Evolutionary conservation across 1,140 invertebrate species (phyloP), one percentile per base, ranked within the genome.

Genomic region (Drosophila jambulina): DNA sequence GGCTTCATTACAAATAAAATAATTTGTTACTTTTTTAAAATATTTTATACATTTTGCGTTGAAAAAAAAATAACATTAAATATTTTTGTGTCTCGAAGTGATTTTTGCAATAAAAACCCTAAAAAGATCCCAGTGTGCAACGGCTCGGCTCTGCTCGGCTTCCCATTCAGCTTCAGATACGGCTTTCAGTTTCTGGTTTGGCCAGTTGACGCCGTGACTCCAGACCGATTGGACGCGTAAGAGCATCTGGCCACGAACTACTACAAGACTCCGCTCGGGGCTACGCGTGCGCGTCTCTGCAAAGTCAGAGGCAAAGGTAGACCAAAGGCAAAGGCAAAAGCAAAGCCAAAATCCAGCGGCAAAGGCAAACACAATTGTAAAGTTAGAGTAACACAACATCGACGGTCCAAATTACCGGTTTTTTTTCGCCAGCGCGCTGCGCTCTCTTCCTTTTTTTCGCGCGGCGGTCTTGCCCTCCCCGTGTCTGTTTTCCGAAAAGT

Each of bases 351-450:
- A 76, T 3, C 7, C 59, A 76, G 54, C 48, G 21, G 53, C 42
- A 72, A 72, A 74, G 13, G 36, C 64, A 81, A 81, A 42, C 13
- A 54, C 48, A 80, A 59, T 42, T 34, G 38, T 59, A 68, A 38
- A 49, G 45, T 60, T 56, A 60, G 43, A 70, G 46, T 32, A 62
- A 78, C 43, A 78, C 45, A 75, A 68, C 61, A 63, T 67, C 42
- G 38, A 43, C 29, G 77, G 43, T 56, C 67, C 46, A 77, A 84
- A 84, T 84, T 85, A 85, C 82, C 82, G 82, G 82, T 85, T 85
- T 85, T 80, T 80, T 67, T 70, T 84, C 34, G 67, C 65, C 67
- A 70, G 40, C 25, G 45, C 54, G 7, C 25, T 19, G 15, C 17
- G 54, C 69, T 75, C 62, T 70, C 78, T 77, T 79, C 82, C 83